Conservation (phyloP, 1,140 invertebrate genomes). For the Drosophila tani region DNA sequence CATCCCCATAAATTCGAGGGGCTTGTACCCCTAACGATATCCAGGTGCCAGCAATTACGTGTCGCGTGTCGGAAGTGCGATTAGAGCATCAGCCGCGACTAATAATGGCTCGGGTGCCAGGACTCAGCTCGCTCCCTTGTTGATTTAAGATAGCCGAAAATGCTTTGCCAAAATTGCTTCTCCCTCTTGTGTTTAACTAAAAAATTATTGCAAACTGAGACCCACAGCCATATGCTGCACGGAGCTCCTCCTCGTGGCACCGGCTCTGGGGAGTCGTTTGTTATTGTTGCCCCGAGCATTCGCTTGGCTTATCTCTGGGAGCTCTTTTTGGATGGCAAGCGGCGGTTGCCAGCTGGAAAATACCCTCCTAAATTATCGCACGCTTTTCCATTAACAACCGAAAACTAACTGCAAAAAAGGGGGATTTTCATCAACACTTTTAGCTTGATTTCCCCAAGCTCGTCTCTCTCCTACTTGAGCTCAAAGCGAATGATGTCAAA, state of each 20-base stretch:
- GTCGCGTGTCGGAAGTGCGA: conserved; percentile 56
- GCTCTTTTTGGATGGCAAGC: neutral
- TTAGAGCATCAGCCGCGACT: conserved; percentile 50
- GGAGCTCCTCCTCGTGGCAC: conserved; percentile 18
- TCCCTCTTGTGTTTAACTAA: conserved; percentile 57
- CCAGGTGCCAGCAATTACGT: conserved; percentile 44
- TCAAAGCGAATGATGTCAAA: conserved; percentile 36
- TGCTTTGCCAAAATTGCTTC: conserved; percentile 45
- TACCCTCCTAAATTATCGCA: conserved; percentile 55
- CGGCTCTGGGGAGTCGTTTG: conserved; percentile 69
- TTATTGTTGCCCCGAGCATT: conserved; percentile 56
- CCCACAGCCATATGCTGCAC: conserved; percentile 29
- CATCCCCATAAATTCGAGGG: conserved; percentile 5
- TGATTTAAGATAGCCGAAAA: conserved; percentile 51
- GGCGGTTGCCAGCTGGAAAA: conserved; percentile 47
- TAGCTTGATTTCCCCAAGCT: conserved; percentile 66
- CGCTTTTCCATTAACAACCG: conserved; percentile 53
- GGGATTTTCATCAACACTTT: conserved; percentile 55
- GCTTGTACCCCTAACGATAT: conserved; percentile 16
- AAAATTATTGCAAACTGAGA: conserved; percentile 66
- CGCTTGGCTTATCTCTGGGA: conserved; percentile 54
- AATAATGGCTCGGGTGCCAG: conserved; percentile 32
- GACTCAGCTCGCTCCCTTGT: conserved; percentile 34
- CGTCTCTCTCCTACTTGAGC: conserved; percentile 9
- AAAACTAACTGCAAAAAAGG: conserved; percentile 33